phyloP scores from a whole-genome alignment of 2,797 vertebrate species.

The Sphaeramia orbicularis region DNA sequence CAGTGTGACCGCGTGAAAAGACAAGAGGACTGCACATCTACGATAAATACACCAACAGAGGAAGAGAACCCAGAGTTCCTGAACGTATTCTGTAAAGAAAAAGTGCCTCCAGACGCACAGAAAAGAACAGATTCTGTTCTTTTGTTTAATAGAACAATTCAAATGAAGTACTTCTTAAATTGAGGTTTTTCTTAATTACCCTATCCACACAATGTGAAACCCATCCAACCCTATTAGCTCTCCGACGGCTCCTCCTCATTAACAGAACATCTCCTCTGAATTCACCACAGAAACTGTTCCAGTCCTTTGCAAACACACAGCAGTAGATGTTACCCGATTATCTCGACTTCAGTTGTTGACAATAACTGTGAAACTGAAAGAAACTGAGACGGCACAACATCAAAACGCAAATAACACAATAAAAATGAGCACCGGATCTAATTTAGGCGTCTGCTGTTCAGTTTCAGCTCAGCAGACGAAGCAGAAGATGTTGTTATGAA shows the following conservation, averaged over 20 bases:
- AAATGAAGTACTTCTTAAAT: slow-evolving; percentile 21
- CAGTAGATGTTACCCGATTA: background rate
- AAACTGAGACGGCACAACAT: slow-evolving; percentile 1
- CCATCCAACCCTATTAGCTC: slow-evolving; percentile 38
- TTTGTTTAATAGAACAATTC: slow-evolving; percentile 43
- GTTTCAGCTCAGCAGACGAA: background rate
- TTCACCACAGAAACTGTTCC: slow-evolving; percentile 46
- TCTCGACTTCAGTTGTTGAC: slow-evolving; percentile 7
- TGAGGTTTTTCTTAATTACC: slow-evolving; percentile 56
- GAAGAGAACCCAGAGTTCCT: background rate
- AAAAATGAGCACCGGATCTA: background rate
- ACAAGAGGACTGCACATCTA: background rate
- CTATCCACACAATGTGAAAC: slow-evolving; percentile 22
- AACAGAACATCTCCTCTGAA: slow-evolving; percentile 37
- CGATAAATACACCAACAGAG: slow-evolving; percentile 8
- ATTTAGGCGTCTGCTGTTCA: background rate
- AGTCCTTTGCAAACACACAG: slow-evolving; percentile 14
- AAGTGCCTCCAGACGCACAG: slow-evolving; percentile 27
- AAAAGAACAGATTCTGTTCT: slow-evolving; percentile 25
- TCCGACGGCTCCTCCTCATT: slow-evolving; percentile 46
- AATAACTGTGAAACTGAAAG: slow-evolving; percentile 9
- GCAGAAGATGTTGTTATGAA: background rate
- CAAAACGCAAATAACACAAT: slow-evolving; percentile 17
- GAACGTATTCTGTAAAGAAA: slow-evolving; percentile 20
- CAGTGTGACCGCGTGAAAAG: slow-evolving; percentile 26